Percentiles rank a stretch among this genome's conserved stretches.
Evolutionary conservation across 2,888 invertebrate genomes (phyloP).

Genomic region (Deroplatys truncata): DNA sequence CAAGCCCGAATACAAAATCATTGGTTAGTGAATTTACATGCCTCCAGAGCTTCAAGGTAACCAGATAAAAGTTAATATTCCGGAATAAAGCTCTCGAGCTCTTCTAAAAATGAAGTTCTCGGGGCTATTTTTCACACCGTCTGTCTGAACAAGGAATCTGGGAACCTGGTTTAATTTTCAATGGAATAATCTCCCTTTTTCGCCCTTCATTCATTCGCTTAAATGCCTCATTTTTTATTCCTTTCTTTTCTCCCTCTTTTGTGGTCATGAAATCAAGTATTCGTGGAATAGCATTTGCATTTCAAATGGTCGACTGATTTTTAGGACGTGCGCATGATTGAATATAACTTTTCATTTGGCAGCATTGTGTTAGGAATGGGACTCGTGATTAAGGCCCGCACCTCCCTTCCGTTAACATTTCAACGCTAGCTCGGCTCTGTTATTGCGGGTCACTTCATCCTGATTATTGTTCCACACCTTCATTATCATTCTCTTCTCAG

Average conservation of each 20-base stretch:
- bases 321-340: background rate
- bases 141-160: background rate
- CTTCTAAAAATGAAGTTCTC: background rate
- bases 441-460: background rate
- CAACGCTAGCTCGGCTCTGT: background rate
- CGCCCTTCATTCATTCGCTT: background rate
- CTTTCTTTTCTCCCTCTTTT: background rate
- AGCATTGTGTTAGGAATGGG: background rate
- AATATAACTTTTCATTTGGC: background rate
- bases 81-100: background rate
- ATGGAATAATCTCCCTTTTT: background rate
- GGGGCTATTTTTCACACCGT: background rate
- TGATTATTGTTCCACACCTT: background rate
- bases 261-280: background rate
- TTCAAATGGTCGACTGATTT: background rate
- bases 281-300: background rate
- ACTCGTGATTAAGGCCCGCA: background rate
- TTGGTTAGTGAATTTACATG: too few relatives aligned
- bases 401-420: too few relatives aligned
- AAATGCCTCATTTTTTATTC: background rate
- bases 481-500: background rate
- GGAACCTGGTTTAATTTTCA: background rate
- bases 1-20: too few relatives aligned
- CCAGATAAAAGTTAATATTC: background rate
- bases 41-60: background rate